Evolutionary conservation across 2,888 invertebrate species (phyloP).

Genomic region (Noctua janthina): DNA sequence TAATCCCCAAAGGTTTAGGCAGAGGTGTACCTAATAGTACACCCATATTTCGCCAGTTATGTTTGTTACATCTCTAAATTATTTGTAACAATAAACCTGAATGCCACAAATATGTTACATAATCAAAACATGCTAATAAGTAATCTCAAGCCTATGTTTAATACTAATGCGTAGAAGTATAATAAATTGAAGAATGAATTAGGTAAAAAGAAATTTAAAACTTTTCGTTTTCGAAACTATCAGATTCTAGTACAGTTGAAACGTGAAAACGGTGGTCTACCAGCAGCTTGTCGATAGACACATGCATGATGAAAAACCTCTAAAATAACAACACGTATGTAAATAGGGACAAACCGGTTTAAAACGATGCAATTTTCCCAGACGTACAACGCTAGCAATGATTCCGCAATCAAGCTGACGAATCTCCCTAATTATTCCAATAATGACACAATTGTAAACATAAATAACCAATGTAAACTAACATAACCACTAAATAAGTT

Average conservation of each 20-base stretch:
- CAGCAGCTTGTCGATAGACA: background rate
- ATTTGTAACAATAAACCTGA: no score
- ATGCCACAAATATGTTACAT: background rate
- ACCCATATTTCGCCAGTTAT: no score
- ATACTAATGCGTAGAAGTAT: background rate
- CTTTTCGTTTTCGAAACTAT: background rate
- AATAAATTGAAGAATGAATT: background rate
- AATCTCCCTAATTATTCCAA: constrained; percentile 22
- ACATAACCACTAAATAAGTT: constrained; percentile 58
- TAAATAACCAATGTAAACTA: constrained; percentile 44
- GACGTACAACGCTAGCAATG: no score
- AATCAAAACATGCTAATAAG: constrained; percentile 4
- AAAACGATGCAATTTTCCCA: background rate
- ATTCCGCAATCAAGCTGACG: background rate
- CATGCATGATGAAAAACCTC: background rate
- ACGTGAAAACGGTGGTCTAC: background rate
- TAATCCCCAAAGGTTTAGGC: no score
- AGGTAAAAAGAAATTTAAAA: background rate
- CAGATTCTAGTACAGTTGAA: background rate
- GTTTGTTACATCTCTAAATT: background rate
- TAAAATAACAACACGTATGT: background rate
- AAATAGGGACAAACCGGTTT: background rate
- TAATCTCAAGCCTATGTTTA: background rate
- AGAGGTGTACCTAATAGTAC: no score
- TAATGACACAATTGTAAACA: constrained; percentile 25